A percentile compares a stretch with the other conserved stretches of the same genome.
These are phyloP conservation scores for Dunckerocampus dactyliophorus DNA, from an alignment of 2,113 vertebrate genomes.

Conservation along the genomic window DNA sequence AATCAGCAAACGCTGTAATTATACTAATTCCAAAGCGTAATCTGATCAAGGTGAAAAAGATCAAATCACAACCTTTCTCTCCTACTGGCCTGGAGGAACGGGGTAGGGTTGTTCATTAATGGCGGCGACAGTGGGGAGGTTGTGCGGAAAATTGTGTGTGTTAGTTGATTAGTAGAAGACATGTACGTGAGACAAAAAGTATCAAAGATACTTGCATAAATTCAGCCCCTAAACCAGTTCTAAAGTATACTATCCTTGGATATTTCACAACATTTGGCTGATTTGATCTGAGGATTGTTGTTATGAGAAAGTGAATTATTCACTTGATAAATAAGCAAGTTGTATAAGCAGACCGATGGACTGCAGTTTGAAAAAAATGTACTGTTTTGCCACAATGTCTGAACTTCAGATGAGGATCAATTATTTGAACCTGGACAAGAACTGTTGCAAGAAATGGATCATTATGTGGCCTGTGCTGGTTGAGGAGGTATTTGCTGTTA, in stretches of 20 bases:
- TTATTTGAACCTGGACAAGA: no score
- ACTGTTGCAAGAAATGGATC: no score
- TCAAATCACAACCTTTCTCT: conserved; percentile 50
- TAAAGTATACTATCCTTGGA: neutral
- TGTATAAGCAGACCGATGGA: no score
- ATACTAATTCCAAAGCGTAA: conserved; percentile 63
- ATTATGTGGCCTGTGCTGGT: neutral
- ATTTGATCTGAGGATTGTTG: neutral
- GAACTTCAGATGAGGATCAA: no score
- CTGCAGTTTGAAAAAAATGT: no score
- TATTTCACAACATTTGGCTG: neutral
- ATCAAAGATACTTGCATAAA: neutral
- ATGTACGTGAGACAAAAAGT: conserved; percentile 14
- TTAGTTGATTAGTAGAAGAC: conserved; percentile 12
- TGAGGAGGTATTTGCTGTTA: neutral
- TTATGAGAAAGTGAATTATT: neutral
- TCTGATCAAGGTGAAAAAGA: conserved; percentile 62
- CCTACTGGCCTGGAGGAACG: conserved; percentile 14
- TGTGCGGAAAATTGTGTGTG: conserved; percentile 34
- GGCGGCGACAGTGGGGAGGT: conserved; percentile 20
- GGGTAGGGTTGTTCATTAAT: conserved; percentile 8
- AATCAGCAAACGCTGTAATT: conserved; percentile 69
- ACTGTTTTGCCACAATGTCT: no score
- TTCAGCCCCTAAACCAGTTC: neutral
- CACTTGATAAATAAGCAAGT: neutral